Percentiles rank a stretch among this genome's conserved stretches.
phyloP scores from a whole-genome alignment of 2,888 invertebrate species.

The Aelia acuminata region DNA sequence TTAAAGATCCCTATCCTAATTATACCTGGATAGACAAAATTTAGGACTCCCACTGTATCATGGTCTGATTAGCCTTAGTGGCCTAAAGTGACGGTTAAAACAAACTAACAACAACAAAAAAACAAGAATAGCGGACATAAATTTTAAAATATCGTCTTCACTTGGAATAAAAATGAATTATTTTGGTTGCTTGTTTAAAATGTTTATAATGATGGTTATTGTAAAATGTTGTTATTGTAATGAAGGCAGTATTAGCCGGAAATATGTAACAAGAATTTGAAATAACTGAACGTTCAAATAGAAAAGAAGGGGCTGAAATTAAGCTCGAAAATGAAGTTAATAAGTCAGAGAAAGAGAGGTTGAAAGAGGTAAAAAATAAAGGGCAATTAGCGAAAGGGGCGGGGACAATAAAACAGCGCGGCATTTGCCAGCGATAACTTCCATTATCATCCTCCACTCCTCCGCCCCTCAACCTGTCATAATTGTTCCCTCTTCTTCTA shows the following conservation, averaged over 20 bases:
- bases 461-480: not conserved
- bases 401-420: conserved; percentile 43
- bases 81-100: too few relatives aligned
- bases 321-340: conserved; percentile 29
- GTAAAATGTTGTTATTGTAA: not conserved
- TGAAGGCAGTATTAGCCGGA: not conserved
- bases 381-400: conserved; percentile 52
- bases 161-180: too few relatives aligned
- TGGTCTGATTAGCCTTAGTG: too few relatives aligned
- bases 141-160: too few relatives aligned
- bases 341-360: conserved; percentile 21
- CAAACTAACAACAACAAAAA: too few relatives aligned
- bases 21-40: too few relatives aligned
- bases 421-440: conserved; percentile 51
- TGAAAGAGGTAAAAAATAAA: conserved; percentile 55
- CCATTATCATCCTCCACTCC: not conserved
- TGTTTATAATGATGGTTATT: too few relatives aligned
- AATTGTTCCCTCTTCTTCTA: not conserved
- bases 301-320: not conserved
- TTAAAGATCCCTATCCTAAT: too few relatives aligned
- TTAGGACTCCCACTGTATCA: too few relatives aligned
- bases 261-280: not conserved
- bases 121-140: too few relatives aligned
- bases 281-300: not conserved
- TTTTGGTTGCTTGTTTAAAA: too few relatives aligned